Conservation (phyloP, 2,888 invertebrate genomes). For the Monoplex corrugatus region DNA sequence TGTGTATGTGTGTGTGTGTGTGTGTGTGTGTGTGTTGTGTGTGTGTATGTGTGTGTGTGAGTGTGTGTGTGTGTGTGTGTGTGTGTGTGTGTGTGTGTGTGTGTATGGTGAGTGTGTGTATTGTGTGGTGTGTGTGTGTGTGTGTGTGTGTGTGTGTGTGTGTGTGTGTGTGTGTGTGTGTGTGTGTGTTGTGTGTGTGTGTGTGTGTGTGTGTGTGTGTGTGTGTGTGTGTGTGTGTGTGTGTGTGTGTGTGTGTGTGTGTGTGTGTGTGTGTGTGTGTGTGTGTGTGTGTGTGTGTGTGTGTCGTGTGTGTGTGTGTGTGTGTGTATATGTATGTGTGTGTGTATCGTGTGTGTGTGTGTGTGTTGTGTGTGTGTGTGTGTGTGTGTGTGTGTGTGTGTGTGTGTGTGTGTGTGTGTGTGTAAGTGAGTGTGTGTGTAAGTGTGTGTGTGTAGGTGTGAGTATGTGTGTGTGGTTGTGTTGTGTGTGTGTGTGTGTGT, state of each 20-base stretch:
- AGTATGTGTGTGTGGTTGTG: not conserved
- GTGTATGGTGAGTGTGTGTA: not conserved
- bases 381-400: too few species aligned
- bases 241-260: not conserved
- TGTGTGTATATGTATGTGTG: not conserved
- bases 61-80: not conserved
- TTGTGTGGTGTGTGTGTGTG: not conserved
- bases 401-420: not conserved
- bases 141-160: conserved; percentile 22
- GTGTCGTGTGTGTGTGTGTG: conserved; percentile 1
- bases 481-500: not conserved
- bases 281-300: conserved; percentile 16
- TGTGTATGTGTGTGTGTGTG: too few species aligned
- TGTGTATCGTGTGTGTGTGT: not conserved
- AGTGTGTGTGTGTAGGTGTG: too few species aligned
- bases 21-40: too few species aligned
- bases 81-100: not conserved
- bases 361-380: too few species aligned
- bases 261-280: not conserved
- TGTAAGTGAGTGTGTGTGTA: too few species aligned
- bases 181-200: not conserved
- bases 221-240: not conserved
- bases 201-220: not conserved
- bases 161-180: not conserved
- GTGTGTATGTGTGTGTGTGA: too few species aligned